These are phyloP conservation scores for Nomada ferruginata DNA, from an alignment of 2,888 invertebrate species.

Conservation along the genomic window DNA sequence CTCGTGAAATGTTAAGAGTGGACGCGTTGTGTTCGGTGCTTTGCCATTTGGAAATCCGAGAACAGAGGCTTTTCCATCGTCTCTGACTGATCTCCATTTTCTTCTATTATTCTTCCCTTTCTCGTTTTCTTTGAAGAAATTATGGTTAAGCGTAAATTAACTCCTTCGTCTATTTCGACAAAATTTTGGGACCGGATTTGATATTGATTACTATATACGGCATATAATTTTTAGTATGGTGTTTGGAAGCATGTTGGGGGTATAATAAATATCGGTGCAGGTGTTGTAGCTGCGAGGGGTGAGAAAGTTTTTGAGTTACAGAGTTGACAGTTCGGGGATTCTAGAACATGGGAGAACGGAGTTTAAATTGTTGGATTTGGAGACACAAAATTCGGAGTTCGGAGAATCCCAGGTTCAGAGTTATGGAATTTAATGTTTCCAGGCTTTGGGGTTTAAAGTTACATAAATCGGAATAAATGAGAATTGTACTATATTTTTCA, in stretches of 20 bases:
- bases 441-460: neutral
- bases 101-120: neutral
- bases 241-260: too few species aligned
- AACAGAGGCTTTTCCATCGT: neutral
- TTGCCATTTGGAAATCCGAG: neutral
- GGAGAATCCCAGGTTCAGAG: neutral
- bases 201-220: too few species aligned
- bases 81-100: neutral
- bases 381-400: constrained; percentile 1
- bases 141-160: neutral
- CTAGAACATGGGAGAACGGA: neutral
- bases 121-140: neutral
- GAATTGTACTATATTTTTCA: too few species aligned
- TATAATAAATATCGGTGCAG: too few species aligned
- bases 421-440: neutral
- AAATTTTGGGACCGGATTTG: too few species aligned
- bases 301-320: constrained; percentile 6
- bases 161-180: too few species aligned
- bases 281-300: neutral
- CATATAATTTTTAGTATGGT: too few species aligned
- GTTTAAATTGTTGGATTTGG: neutral
- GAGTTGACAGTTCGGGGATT: constrained; percentile 3
- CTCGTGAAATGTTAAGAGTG: constrained; percentile 32
- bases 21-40: too few species aligned
- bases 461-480: neutral